phyloP scores from a whole-genome alignment of 1,140 invertebrate species.

The Drosophila punjabiensis region DNA sequence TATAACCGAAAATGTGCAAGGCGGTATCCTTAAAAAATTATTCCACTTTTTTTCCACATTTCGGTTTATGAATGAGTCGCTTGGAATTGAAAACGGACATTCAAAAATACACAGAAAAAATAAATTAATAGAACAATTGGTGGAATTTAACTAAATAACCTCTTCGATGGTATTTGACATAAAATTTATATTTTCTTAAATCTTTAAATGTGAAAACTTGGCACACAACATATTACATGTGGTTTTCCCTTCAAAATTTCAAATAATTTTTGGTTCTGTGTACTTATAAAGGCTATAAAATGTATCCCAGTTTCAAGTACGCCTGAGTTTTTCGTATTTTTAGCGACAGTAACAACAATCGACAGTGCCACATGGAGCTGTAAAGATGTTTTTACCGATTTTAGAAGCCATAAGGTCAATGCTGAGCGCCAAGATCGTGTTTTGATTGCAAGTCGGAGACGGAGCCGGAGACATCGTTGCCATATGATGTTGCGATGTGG shows the following conservation, averaged over 20 bases:
- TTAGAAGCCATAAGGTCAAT: constrained; percentile 84
- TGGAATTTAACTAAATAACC: not conserved
- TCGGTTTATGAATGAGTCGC: constrained; percentile 53
- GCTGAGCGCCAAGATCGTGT: constrained; percentile 78
- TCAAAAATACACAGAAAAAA: constrained; percentile 26
- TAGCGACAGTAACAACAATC: constrained; percentile 74
- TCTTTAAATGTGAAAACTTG: not conserved
- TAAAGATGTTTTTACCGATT: constrained; percentile 84
- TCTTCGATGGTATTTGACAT: no score
- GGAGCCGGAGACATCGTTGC: constrained; percentile 35
- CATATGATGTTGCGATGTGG: constrained; percentile 29
- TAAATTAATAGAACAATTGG: not conserved
- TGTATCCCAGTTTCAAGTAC: constrained; percentile 82
- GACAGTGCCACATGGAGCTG: constrained; percentile 73
- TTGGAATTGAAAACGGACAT: constrained; percentile 37
- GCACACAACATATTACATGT: not conserved
- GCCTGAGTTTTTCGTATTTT: constrained; percentile 71
- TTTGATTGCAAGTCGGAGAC: constrained; percentile 69
- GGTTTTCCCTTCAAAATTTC: no score
- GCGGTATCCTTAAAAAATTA: constrained; percentile 57
- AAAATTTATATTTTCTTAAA: not conserved
- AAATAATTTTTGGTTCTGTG: constrained; percentile 4
- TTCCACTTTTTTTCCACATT: constrained; percentile 30
- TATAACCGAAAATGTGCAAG: constrained; percentile 53
- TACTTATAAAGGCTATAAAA: constrained; percentile 67